A percentile compares a stretch with the other conserved stretches of the same genome.
phyloP scores from a whole-genome alignment of 2,113 vertebrate genomes.

The Myrmophylax atrothorax region DNA sequence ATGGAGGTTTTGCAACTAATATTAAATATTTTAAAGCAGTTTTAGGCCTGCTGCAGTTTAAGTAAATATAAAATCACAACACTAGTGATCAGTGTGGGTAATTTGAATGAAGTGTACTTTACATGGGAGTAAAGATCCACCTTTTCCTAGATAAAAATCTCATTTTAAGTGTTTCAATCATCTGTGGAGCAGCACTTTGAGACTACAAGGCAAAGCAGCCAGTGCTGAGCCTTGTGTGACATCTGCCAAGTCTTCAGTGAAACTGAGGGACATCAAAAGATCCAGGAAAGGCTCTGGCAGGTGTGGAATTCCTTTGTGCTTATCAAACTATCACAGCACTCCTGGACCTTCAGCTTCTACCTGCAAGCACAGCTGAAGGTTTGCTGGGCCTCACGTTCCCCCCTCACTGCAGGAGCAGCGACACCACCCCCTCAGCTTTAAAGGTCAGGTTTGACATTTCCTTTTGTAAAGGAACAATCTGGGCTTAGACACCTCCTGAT shows the following conservation, averaged over 20 bases:
- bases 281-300: not conserved
- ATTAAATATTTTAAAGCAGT: not conserved
- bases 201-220: not conserved
- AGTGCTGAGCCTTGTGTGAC: not conserved
- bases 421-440: not conserved
- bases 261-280: not conserved
- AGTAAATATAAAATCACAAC: not conserved
- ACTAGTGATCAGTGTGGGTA: not conserved
- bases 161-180: not conserved
- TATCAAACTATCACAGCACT: not conserved
- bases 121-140: not conserved
- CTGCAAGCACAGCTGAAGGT: not conserved
- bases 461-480: not conserved
- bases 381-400: not conserved
- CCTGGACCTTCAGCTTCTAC: not conserved
- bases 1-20: fast-evolving
- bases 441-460: not conserved
- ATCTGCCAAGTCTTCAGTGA: not conserved
- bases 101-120: not conserved
- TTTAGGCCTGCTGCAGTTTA: not conserved
- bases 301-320: not conserved
- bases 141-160: not conserved
- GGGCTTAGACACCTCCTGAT: not conserved
- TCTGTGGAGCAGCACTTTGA: not conserved
- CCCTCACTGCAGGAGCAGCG: not conserved